Evolutionary conservation across 1,140 invertebrate genomes (phyloP).

Genomic region (Triops longicaudatus): DNA sequence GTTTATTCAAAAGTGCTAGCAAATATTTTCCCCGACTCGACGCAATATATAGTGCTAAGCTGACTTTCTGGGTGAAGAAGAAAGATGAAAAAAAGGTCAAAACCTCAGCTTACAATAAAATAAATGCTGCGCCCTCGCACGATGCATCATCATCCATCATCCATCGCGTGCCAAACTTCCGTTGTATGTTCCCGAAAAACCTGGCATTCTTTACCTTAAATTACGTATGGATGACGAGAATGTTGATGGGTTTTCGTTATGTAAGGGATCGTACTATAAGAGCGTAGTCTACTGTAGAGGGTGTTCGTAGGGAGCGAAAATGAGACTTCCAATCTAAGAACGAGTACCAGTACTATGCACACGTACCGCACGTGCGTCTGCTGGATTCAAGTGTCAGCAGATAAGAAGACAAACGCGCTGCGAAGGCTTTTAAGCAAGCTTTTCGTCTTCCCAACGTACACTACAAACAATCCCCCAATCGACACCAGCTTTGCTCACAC

Average conservation of each 20-base stretch:
- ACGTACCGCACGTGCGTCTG: neutral
- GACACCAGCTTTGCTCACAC: neutral
- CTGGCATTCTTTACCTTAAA: neutral
- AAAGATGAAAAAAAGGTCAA: neutral
- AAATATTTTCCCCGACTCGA: neutral
- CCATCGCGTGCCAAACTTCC: neutral
- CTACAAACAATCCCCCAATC: neutral
- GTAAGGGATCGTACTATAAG: too few species aligned
- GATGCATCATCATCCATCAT: constrained; percentile 11
- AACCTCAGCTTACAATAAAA: neutral
- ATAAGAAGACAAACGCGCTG: constrained; percentile 5
- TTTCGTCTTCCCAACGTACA: neutral
- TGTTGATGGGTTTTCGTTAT: neutral
- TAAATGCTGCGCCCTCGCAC: neutral
- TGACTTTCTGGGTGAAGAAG: neutral
- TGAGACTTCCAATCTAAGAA: neutral
- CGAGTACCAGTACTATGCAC: neutral
- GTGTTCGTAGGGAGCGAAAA: neutral
- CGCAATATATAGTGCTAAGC: neutral
- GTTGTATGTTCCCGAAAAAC: neutral
- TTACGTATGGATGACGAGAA: neutral
- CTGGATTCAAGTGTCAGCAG: neutral
- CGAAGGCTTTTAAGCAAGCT: neutral
- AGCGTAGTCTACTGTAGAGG: too few species aligned
- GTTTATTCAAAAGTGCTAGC: neutral